Evolutionary conservation across 2,888 invertebrate genomes (phyloP), one percentile per base, ranked within the genome.

Genomic region (Drosophila prostipennis): DNA sequence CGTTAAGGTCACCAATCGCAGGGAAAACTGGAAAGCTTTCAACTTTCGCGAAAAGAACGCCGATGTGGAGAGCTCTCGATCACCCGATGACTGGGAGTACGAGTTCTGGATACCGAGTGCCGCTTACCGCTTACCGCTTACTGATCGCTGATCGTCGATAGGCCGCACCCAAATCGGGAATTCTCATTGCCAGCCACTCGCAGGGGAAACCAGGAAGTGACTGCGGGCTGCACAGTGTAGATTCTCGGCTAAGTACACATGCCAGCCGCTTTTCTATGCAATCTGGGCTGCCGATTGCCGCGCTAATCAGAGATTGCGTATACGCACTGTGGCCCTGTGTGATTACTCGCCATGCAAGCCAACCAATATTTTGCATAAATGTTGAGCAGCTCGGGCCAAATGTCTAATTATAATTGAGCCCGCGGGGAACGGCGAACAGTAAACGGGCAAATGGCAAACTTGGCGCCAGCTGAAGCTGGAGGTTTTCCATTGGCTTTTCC

Each of bases 301-400:
- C 54, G 56, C 69, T 83, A 82, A 82, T 84, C 84, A 84, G 72
- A 81, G 64, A 83, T 84, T 83, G 79, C 70, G 82, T 70, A 83
- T 83, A 83, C 82, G 82, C 82, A 84, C 58, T 70, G 84, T 77
- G 68, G 72, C 29, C 5, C 75, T 26, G 72, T 80, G 78, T 80
- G 77, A 82, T 84, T 82, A 83, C 10, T 40, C 8, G 8, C 16
- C 6, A 4, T 1, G 48, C 36, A 26, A 7, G 10, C 55, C 32
- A 83, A 79, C 72, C 68, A 69, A 80, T 77, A 75, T 78, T 82
- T 82, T 84, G 82, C 84, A 84, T 81, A 81, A 82, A 84, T 77
- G 80, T 48, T 63, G 71, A 71, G 59, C 63, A 43, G 63, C 46
- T 72, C 61, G 76, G 70, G 68, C 48, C 55, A 53, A 74, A 73